Evolutionary conservation across 2,797 vertebrate genomes (phyloP).

Genomic region (Enteromius anoplus): DNA sequence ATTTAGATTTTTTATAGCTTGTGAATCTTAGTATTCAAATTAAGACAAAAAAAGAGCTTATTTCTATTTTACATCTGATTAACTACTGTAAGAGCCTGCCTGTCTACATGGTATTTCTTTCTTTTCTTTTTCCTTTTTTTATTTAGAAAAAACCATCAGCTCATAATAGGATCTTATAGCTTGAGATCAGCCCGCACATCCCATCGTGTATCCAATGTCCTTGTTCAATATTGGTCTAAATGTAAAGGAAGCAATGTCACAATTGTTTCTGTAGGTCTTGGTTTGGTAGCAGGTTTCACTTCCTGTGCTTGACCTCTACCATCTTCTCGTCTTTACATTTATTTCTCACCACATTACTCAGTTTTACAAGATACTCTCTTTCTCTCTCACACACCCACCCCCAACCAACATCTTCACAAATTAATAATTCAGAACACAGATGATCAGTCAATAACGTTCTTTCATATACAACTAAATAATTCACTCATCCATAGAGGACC

Average conservation of each 20-base stretch:
- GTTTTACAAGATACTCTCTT: conserved; percentile 4
- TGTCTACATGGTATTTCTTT: neutral
- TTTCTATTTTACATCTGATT: neutral
- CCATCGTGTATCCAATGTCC: conserved; percentile 41
- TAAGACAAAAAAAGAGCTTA: neutral
- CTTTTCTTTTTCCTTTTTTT: neutral
- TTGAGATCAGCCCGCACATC: conserved; percentile 12
- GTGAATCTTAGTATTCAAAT: neutral
- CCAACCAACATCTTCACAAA: conserved; percentile 78
- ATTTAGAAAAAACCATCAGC: neutral
- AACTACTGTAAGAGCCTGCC: neutral
- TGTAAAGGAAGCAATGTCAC: conserved; percentile 44
- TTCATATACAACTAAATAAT: conserved; percentile 95
- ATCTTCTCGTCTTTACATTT: conserved; percentile 14
- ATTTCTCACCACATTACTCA: conserved; percentile 5
- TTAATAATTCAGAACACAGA: conserved; percentile 94
- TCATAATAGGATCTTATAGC: conserved; percentile 24
- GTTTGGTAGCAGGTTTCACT: conserved; percentile 44
- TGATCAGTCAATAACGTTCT: conserved; percentile 89
- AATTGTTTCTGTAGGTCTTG: conserved; percentile 29
- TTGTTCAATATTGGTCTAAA: conserved; percentile 43
- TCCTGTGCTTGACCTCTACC: conserved; percentile 42
- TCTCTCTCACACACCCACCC: conserved; percentile 58
- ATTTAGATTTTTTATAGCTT: neutral
- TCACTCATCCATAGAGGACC: conserved; percentile 84